Evolutionary conservation across 2,888 invertebrate species (phyloP), one percentile per base, ranked within the genome.

Genomic region (Corythucha ciliata): DNA sequence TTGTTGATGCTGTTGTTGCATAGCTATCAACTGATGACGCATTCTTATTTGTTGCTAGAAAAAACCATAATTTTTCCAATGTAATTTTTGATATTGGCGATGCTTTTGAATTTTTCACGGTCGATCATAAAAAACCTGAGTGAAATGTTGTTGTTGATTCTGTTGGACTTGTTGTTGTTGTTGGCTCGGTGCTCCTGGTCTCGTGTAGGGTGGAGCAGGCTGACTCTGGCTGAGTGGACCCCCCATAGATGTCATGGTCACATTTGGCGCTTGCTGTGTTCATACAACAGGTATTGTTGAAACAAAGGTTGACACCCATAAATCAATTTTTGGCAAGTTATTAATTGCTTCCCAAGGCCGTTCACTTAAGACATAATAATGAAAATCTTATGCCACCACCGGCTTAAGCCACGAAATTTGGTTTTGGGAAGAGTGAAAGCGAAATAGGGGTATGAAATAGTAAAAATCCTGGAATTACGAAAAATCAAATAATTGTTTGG

Each of bases 191-290:
- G 66, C 70, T 67, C 39, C 66, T 63, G 53, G 66, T 61, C 86
- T 76, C 6, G 82, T 80, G 69, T 88, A 88, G 0, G 86, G 84
- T 1, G 86, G 84, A 10, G 85, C 84, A 1, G 83, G 81, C 7
- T 82, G 84, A 48, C 68, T 70, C 58, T 68, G 70, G 44, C 68
- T 68, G 18, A 63, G 60, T 12, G 62, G 67, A 3, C 68, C 72
- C 57, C 79, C 80, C 78, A 81, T 81, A 1, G 79, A 73, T 47
- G 80, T 81, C 88, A 88, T 88, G 1, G 87, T 86, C 2, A 88
- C 88, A 66, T 88, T 89, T 2, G 88, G 87, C 3, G 86, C 82
- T 72, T 82, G 59, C 32, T n/a, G n/a, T n/a, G n/a, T n/a, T n/a
- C n/a, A n/a, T n/a, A n/a, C n/a, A n/a, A n/a, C n/a, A n/a, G n/a